Conservation (phyloP, 2,797 vertebrate species). For the Falco concolor region DNA sequence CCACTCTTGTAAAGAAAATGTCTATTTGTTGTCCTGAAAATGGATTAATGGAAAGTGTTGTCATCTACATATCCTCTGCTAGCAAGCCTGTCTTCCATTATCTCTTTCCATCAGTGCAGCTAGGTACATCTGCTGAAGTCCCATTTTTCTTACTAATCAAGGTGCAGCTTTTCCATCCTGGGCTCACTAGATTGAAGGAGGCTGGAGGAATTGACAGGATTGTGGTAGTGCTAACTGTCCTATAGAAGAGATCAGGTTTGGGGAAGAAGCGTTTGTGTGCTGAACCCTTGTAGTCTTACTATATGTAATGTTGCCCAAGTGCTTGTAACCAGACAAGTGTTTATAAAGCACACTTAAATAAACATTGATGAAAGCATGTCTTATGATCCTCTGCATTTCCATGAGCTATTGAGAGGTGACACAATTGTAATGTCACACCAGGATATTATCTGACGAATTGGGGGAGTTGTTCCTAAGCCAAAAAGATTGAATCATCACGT, state of each 20-base stretch:
- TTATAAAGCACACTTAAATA: background rate
- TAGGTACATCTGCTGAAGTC: background rate
- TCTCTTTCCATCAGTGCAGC: background rate
- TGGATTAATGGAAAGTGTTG: background rate
- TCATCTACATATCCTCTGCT: background rate
- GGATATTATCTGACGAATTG: constrained; percentile 13
- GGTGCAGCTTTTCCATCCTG: background rate
- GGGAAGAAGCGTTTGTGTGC: background rate
- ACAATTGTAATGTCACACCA: constrained; percentile 33
- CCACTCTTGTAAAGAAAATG: background rate
- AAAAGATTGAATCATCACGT: constrained; percentile 28
- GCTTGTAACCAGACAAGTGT: background rate
- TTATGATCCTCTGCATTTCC: constrained; percentile 19
- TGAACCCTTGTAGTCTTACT: background rate
- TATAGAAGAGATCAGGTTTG: background rate
- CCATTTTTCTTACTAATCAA: background rate
- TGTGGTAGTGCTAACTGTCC: background rate
- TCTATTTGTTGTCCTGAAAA: background rate
- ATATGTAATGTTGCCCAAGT: background rate
- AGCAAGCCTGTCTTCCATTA: background rate
- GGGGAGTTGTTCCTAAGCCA: constrained; percentile 10
- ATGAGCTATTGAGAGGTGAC: constrained; percentile 27
- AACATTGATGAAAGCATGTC: background rate
- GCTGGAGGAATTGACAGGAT: background rate
- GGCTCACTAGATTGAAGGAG: background rate